Evolutionary conservation across 1,140 invertebrate species (phyloP), one percentile per base, ranked within the genome.

Genomic region (Bombus huntii): DNA sequence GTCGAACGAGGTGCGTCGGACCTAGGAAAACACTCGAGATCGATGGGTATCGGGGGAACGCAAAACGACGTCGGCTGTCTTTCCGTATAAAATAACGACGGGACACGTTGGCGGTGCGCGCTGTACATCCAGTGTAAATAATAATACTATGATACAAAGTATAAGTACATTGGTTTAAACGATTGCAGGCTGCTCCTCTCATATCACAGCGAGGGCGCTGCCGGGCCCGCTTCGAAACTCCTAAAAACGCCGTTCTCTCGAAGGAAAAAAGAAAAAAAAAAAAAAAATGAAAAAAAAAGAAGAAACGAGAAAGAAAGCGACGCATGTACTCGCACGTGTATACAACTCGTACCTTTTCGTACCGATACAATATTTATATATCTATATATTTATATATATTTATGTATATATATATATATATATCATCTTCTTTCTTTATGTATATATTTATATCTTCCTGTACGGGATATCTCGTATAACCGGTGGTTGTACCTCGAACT

Each of bases 181-280:
- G 94, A 95, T 95, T 95, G 95, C 95, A 95, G 95, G 95, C 95
- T 95, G 94, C 95, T 95, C 95, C 94, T 94, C 95, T 95, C 94
- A 93, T 95, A 95, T 95, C 95, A 95, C 94, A 95, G 94, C 93
- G 94, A 95, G 95, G 94, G 94, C 94, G 93, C 93, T 94, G 95
- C 95, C 95, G 94, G 94, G 94, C 94, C 95, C 94, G 95, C 95
- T 89, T 92, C 86, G 92, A 91, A 90, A 86, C 92, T 92, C 59
- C 37, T 89, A 87, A 13, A 74, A 65, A 89, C 88, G 88, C 37
- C 71, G 31, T 77, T 57, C 75, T 59, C n/a, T 65, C 6, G 31
- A 1, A 47, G 44, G 9, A 57, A 9, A 42, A 5, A 47, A 15
- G 0, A 47, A 5, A 0, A 5, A 47, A 3, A 44, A 47, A 3